Conservation (phyloP, 2,888 invertebrate genomes). For the Epistrophella euchroma region DNA sequence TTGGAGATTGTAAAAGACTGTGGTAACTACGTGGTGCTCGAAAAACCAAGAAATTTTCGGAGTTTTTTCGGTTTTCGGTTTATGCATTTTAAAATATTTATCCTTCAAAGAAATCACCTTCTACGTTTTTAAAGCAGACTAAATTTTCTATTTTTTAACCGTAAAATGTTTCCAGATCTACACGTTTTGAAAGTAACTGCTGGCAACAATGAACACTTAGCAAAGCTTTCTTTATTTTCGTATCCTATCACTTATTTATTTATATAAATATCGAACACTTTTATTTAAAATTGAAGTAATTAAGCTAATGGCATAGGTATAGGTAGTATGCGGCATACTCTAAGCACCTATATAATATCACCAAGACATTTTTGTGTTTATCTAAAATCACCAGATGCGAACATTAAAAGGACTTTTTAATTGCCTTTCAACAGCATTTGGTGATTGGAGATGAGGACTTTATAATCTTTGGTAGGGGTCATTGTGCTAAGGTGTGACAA, state of each 20-base stretch:
- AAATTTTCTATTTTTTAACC: no score
- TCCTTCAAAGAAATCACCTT: no score
- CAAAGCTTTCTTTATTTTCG: background rate
- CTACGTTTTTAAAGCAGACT: no score
- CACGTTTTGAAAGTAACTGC: no score
- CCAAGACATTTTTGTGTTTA: conserved; percentile 34
- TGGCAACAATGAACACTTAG: background rate
- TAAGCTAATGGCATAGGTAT: conserved; percentile 60
- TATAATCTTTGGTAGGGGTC: conserved; percentile 49
- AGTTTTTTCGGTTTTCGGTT: no score
- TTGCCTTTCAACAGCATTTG: conserved; percentile 46
- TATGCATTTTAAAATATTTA: no score
- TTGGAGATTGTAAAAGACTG: no score
- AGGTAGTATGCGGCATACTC: conserved; percentile 1
- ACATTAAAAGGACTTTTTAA: conserved; percentile 67
- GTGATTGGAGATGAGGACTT: background rate
- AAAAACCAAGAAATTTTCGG: no score
- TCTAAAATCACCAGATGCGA: conserved; percentile 34
- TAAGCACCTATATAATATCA: conserved; percentile 12
- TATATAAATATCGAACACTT: conserved; percentile 52
- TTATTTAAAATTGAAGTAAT: conserved; percentile 57
- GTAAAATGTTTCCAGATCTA: no score
- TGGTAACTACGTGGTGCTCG: no score
- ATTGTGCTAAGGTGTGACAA: conserved; percentile 1
- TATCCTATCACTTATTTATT: conserved; percentile 12